Percentiles rank a stretch among this genome's conserved stretches.
These are phyloP conservation scores for Colletes gigas DNA, from an alignment of 1,140 invertebrate species.

Conservation along the genomic window DNA sequence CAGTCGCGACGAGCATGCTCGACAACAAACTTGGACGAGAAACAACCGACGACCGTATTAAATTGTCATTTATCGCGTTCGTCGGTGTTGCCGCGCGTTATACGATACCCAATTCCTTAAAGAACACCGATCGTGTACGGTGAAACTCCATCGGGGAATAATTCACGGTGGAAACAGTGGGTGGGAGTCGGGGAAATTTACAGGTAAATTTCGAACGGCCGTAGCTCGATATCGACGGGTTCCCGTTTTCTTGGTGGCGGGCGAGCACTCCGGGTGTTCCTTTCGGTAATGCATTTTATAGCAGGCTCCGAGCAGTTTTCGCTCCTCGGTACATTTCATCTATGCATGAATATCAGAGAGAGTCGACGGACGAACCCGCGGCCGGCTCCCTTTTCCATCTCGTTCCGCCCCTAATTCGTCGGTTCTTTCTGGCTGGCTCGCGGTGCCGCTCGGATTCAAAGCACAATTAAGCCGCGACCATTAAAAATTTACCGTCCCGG, in stretches of 20 bases:
- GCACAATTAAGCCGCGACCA: constrained; percentile 69
- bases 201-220: constrained; percentile 13
- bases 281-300: constrained; percentile 68
- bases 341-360: constrained; percentile 68
- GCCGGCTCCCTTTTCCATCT: constrained; percentile 15
- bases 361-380: not conserved
- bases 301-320: constrained; percentile 40
- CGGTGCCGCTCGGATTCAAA: constrained; percentile 65
- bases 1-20: no score
- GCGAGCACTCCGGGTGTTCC: constrained; percentile 23
- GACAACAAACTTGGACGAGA: no score
- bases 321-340: constrained; percentile 65
- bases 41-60: no score
- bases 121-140: no score
- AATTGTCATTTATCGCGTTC: no score
- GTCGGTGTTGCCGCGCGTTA: not conserved
- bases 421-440: constrained; percentile 41
- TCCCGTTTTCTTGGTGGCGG: constrained; percentile 12
- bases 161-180: constrained; percentile 2
- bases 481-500: constrained; percentile 69
- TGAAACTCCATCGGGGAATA: not conserved
- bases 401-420: constrained; percentile 32
- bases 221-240: constrained; percentile 37
- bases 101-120: not conserved
- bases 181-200: not conserved